These are phyloP conservation scores for Distichodus sexfasciatus DNA, from an alignment of 2,797 vertebrate genomes.

Conservation along the genomic window DNA sequence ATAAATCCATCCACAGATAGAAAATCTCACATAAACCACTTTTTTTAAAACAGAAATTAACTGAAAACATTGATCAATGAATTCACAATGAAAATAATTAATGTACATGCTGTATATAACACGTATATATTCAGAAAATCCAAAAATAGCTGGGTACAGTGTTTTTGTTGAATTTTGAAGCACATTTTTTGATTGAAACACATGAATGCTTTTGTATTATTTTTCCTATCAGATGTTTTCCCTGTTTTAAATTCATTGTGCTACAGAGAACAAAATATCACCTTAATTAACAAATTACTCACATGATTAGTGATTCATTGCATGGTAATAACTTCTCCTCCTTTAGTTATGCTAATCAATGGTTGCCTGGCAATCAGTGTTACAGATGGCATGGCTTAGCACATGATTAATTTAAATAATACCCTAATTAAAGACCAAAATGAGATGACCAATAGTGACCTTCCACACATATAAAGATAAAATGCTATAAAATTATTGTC, in stretches of 20 bases:
- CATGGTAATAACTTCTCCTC: conserved; percentile 35
- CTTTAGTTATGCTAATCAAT: conserved; percentile 34
- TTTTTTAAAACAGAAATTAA: too few species aligned
- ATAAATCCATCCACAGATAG: too few species aligned
- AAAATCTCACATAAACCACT: too few species aligned
- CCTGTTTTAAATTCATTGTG: neutral
- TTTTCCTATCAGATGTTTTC: neutral
- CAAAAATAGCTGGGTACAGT: too few species aligned
- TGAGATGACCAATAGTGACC: conserved; percentile 9
- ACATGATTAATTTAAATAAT: conserved; percentile 8
- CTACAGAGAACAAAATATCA: conserved; percentile 19
- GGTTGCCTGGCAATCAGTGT: conserved; percentile 39
- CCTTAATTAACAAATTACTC: conserved; percentile 31
- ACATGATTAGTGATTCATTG: conserved; percentile 37
- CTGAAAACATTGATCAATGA: too few species aligned
- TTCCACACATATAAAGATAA: neutral
- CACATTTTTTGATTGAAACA: too few species aligned
- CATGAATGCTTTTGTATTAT: too few species aligned
- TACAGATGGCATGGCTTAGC: conserved; percentile 24
- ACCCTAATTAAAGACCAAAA: conserved; percentile 22
- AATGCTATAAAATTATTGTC: too few species aligned
- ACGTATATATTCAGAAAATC: too few species aligned
- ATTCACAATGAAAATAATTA: too few species aligned
- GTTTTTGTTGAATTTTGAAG: too few species aligned
- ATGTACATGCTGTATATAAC: too few species aligned